A percentile compares a stretch with the other conserved stretches of the same genome.
Evolutionary conservation across 2,888 invertebrate species (phyloP).

Genomic region (Deroplatys truncata): DNA sequence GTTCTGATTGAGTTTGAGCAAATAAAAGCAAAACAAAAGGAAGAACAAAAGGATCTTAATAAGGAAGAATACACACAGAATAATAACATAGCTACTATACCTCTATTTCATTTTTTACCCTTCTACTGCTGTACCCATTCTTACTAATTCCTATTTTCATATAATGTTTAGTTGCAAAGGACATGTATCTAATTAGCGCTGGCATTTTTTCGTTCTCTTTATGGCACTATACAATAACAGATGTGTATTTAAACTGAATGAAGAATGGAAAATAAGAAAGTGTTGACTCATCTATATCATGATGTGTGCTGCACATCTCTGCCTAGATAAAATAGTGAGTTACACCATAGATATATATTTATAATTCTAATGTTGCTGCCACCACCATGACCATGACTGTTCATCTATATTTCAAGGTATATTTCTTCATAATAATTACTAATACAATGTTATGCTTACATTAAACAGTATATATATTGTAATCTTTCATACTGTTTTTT

Average conservation of each 20-base stretch:
- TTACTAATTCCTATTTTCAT: not conserved
- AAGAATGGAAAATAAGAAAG: not conserved
- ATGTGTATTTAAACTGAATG: not conserved
- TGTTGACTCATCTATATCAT: not conserved
- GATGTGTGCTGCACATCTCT: not conserved
- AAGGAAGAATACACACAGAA: not conserved
- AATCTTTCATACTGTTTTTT: conserved; percentile 49
- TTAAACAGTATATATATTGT: not conserved
- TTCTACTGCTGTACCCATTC: not conserved
- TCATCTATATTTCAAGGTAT: not conserved
- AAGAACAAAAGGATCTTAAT: not conserved
- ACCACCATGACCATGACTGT: not conserved
- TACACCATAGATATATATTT: not conserved
- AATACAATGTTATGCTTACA: not conserved
- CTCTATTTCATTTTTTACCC: not conserved
- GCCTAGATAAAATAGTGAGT: not conserved
- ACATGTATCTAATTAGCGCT: not conserved
- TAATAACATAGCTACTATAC: not conserved
- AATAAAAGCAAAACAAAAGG: not conserved
- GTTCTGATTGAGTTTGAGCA: not conserved
- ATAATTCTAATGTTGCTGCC: not conserved
- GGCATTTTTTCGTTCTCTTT: not conserved
- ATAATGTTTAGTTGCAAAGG: not conserved
- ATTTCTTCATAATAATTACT: not conserved
- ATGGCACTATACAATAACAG: not conserved